Evolutionary conservation across 1,140 invertebrate genomes (phyloP), one percentile per base, ranked within the genome.

Genomic region (Araneus ventricosus): DNA sequence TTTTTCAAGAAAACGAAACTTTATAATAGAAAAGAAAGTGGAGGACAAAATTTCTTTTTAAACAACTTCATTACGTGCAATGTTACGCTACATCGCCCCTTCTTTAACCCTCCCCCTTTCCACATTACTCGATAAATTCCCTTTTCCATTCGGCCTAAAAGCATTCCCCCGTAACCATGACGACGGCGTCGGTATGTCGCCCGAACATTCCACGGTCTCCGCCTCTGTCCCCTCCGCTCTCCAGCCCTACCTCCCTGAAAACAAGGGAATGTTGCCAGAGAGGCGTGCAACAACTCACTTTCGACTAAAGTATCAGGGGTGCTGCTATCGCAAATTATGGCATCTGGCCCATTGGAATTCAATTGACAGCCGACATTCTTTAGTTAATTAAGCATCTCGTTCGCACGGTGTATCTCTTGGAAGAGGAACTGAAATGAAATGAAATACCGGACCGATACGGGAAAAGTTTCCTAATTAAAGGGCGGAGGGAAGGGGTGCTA

Each of bases 361-460:
- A 67, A 88, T 88, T 70, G 86, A 88, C 86, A 88, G 57, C 86
- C 63, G 22, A 88, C 86, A 88, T 88, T 88, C 86, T 67, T 88
- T 88, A 88, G 86, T 88, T 88, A 88, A 88, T 88, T 88, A 88
- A 70, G 86, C 86, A 88, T 70, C 27, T 75, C 70, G 17, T 75
- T 30, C 30, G 70, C 30, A 45, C 41, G 80, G 80, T 41, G 80
- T 79, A 63, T 63, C 59, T 24, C 59, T 63, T 63, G 59, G 59
- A 52, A 30, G n/a, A 67, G n/a, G 63, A 34, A 75, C 70, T 34
- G 70, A 75, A 75, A 37, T 75, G 70, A 75, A 75, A 75, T 75
- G 80, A 84, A 84, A 84, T 84, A 45, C 80, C 80, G 80, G 27
- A 34, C 24, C 59, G 5, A 63, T 7, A 6, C 22, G 59, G 34